Percentiles rank a stretch among this genome's conserved stretches.
phyloP scores from a whole-genome alignment of 2,797 vertebrate species.

The Sphenopsis melanotis region DNA sequence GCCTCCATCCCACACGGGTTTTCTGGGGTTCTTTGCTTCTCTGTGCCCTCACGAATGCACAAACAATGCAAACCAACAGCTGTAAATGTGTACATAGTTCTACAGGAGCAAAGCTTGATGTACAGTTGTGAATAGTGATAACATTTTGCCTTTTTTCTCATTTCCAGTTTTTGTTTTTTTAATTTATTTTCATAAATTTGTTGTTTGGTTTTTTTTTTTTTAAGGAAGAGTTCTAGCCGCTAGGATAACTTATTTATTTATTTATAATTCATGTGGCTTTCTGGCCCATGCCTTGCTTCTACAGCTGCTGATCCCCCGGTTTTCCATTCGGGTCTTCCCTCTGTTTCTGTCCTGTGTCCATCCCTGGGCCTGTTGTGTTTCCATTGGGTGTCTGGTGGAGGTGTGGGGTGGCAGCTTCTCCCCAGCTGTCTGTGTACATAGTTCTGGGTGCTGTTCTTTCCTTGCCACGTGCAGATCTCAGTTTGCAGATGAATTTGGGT shows the following conservation, averaged over 20 bases:
- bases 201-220: background rate
- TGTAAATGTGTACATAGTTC: constrained; percentile 75
- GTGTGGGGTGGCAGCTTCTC: constrained; percentile 35
- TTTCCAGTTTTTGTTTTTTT: constrained; percentile 50
- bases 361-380: background rate
- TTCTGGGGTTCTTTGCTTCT: constrained; percentile 69
- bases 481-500: constrained; percentile 26
- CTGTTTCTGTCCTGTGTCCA: background rate
- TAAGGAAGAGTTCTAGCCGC: constrained; percentile 53
- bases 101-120: constrained; percentile 68
- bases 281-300: constrained; percentile 59
- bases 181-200: constrained; percentile 69
- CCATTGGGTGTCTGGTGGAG: background rate
- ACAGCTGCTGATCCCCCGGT: constrained; percentile 47
- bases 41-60: constrained; percentile 79
- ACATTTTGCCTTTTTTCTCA: constrained; percentile 29
- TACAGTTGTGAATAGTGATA: constrained; percentile 69
- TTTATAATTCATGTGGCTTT: constrained; percentile 75
- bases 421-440: constrained; percentile 17
- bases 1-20: constrained; percentile 57
- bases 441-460: constrained; percentile 12
- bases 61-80: constrained; percentile 87
- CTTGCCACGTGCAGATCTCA: background rate
- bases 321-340: background rate
- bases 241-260: constrained; percentile 78